phyloP scores from a whole-genome alignment of 2,113 vertebrate genomes.

The Shinisaurus crocodilurus region DNA sequence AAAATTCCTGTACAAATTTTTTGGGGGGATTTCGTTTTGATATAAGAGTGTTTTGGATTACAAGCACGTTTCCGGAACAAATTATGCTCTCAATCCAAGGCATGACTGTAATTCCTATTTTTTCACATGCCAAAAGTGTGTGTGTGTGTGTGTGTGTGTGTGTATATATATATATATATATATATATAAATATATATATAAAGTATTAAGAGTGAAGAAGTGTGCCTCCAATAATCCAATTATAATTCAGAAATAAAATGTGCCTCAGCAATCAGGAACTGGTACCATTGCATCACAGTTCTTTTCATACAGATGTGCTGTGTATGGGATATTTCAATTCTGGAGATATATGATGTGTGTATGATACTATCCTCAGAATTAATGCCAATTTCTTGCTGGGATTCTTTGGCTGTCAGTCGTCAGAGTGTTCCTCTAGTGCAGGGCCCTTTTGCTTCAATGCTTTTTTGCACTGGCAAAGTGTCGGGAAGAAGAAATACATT shows the following conservation, averaged over 20 bases:
- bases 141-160: no score
- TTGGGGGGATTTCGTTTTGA: no score
- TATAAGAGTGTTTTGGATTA: no score
- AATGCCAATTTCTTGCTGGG: not conserved
- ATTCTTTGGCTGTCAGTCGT: not conserved
- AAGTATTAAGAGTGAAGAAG: not conserved
- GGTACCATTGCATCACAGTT: not conserved
- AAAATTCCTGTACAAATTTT: no score
- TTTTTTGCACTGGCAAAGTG: not conserved
- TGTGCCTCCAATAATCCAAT: not conserved
- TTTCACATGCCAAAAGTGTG: not conserved
- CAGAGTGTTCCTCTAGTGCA: not conserved
- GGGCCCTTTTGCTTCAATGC: not conserved
- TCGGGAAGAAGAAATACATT: conserved; percentile 7
- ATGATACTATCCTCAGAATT: not conserved
- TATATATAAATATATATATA: not conserved
- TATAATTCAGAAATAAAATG: not conserved
- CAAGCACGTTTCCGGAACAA: no score
- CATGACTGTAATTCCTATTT: no score
- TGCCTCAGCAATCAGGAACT: not conserved
- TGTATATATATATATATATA: no score
- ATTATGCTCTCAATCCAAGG: no score
- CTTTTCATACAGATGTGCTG: not conserved
- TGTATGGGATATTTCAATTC: not conserved
- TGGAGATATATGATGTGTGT: not conserved